Evolutionary conservation across 1,140 invertebrate species (phyloP).

Genomic region (Oscheius sp.): DNA sequence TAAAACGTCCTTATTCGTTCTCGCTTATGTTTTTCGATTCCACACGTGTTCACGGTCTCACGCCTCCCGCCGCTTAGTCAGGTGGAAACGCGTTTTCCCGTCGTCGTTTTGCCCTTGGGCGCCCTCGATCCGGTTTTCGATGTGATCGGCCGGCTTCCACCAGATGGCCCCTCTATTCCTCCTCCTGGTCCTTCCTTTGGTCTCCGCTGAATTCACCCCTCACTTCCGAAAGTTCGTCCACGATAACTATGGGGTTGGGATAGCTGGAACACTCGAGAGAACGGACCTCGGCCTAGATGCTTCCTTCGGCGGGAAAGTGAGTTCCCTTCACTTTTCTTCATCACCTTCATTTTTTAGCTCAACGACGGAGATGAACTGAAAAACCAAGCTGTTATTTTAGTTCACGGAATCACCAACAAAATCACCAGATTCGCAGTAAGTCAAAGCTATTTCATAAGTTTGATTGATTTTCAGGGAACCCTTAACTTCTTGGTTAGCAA

Average conservation of each 20-base stretch:
- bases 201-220: conserved; percentile 30
- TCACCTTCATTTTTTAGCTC: background rate
- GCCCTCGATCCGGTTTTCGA: background rate
- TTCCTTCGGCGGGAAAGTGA: conserved; percentile 35
- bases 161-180: background rate
- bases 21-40: too few relatives aligned
- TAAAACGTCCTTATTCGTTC: too few relatives aligned
- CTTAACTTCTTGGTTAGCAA: conserved; percentile 44
- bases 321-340: background rate
- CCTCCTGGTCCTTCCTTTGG: conserved; percentile 6
- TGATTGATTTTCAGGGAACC: conserved; percentile 13
- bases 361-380: conserved; percentile 26
- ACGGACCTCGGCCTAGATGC: conserved; percentile 38
- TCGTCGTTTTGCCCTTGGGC: too few relatives aligned
- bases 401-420: conserved; percentile 59
- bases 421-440: conserved; percentile 48
- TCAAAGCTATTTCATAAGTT: conserved; percentile 12
- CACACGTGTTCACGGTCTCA: too few relatives aligned
- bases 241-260: conserved; percentile 41
- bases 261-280: conserved; percentile 31
- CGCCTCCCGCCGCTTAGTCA: too few relatives aligned
- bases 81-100: too few relatives aligned
- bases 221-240: conserved; percentile 42
- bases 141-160: background rate
- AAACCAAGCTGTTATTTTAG: conserved; percentile 55